Evolutionary conservation across 35 echinoderm and acorn worm species (phyloP), one percentile per base, ranked within the genome.

Genomic region (Strongylocentrotus purpuratus): DNA sequence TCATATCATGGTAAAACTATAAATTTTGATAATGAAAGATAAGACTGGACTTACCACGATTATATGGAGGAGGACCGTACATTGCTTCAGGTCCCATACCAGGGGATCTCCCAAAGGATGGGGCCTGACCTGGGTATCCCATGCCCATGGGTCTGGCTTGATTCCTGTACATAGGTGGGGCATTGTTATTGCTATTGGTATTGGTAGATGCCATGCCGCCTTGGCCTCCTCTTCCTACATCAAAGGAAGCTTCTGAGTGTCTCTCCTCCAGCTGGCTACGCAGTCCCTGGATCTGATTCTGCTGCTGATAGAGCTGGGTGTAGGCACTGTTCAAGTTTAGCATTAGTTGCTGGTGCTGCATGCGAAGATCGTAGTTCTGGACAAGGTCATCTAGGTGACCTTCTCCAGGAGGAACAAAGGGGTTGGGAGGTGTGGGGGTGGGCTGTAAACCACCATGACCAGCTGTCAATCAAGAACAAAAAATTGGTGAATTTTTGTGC

Each of bases 271-370:
- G 87, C 60, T 86, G 35, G 45, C 95, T 48, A 47, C 96, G 89
- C 35, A 99, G 95, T 47, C 96, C 78, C 35, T 96, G 95, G 52
- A 99, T 95, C 31, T 97, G 97, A 31, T 94, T 47, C 94, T 99
- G 98, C 71, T 97, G 98, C 25, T 91, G 93, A 85, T 97, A 99
- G 32, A 96, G 93, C 95, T 97, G 97, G 86, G 96, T 98, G 95
- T 99, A 99, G 4, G 98, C 94, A 46, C 95, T 61, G 55, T 98
- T 98, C 85, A 99, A 91, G 94, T 99, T 99, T 41, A 99, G 94
- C 98, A 96, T 96, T 85, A 99, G 86, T 88, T 99, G 98, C 65
- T 99, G 98, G 50, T 99, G 98, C 50, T 99, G 98, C 25, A 99
- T 86, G 28, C 96, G 96, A 46, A 99, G 52, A 89, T 99, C 96